Base-by-base conservation (phyloP, 2,113 vertebrate species). In the Columba livia region DNA sequence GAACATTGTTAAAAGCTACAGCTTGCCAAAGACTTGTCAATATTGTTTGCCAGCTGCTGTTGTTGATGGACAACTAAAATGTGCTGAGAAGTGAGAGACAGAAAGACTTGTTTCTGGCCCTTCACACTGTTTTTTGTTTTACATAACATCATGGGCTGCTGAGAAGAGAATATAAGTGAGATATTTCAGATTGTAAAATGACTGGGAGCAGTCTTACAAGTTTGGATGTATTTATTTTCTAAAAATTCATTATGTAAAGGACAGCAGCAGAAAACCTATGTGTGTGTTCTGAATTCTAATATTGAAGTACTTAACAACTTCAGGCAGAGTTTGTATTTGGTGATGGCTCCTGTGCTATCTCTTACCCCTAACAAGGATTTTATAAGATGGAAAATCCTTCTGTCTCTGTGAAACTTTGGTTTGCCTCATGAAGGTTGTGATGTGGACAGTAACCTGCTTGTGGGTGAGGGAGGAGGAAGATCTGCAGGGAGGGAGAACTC, bases 41-140 rank as follows among this genome's bases (percentile, higher is more conserved):
- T 66, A 48, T 51, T 70, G 29, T 62, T 88, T 69, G 16, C 53
- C 29, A 73, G 21, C 21, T 90, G 54, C 28, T 83, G 61, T 34
- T 75, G 28, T 72, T 80, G 54, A 28, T 50, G 48, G 17, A 54
- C 56, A 70, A 36, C 29, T 56, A 38, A 78, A 79, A 71, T 0
- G 0, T 1, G 0, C 12, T 74, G 44, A 78, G 64, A 88, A 69
- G 12, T 51, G 24, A 56, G 20, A 91, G 17, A 48, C 17, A 15
- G 7, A 3, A 71, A 62, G 24, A 25, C 5, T 73, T 81, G 21
- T 56, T 91, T 87, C 54, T 24, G 11, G 13, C 20, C 28, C 81
- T 86, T 82, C 60, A 66, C 36, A 31, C 9, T 62, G 44, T 73
- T 56, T 29, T 80, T 94, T 77, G 15, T 60, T 93, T 72, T 83